Conservation (phyloP, 2,888 invertebrate species). For the Heliconius aoede region DNA sequence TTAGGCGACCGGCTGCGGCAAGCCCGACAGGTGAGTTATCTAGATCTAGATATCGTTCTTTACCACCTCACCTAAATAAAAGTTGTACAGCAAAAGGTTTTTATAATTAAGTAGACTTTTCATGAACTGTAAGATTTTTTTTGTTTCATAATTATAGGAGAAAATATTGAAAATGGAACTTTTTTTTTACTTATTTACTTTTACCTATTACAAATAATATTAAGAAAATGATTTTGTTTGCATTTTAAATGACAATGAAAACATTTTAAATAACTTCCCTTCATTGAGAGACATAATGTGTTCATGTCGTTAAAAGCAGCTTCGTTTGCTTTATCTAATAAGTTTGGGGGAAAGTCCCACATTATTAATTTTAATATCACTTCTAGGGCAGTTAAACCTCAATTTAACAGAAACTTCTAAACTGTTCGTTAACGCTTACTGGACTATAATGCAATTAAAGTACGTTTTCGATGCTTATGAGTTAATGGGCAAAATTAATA, state of each 20-base stretch:
- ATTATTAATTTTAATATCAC: background rate
- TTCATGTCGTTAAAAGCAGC: background rate
- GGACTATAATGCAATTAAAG: too few species aligned
- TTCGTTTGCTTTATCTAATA: background rate
- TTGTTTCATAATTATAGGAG: background rate
- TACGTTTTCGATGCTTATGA: background rate
- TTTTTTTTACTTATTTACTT: background rate
- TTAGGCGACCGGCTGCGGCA: constrained; percentile 86
- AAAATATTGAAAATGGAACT: background rate
- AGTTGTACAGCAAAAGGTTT: background rate
- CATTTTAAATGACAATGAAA: background rate
- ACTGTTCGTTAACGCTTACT: background rate
- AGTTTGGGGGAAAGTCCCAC: background rate
- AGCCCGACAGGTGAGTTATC: constrained; percentile 83
- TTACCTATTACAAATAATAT: background rate
- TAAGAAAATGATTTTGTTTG: background rate
- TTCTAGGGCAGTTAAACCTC: background rate
- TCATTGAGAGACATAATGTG: background rate
- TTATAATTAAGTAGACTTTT: background rate
- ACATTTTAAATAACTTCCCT: background rate
- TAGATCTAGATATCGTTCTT: constrained; percentile 31
- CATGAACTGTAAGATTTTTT: background rate
- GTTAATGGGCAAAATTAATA: background rate
- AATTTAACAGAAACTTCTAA: background rate
- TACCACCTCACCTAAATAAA: constrained; percentile 4